Evolutionary conservation across 2,113 vertebrate species (phyloP), one percentile per base, ranked within the genome.

Genomic region (Amphiprion percula): DNA sequence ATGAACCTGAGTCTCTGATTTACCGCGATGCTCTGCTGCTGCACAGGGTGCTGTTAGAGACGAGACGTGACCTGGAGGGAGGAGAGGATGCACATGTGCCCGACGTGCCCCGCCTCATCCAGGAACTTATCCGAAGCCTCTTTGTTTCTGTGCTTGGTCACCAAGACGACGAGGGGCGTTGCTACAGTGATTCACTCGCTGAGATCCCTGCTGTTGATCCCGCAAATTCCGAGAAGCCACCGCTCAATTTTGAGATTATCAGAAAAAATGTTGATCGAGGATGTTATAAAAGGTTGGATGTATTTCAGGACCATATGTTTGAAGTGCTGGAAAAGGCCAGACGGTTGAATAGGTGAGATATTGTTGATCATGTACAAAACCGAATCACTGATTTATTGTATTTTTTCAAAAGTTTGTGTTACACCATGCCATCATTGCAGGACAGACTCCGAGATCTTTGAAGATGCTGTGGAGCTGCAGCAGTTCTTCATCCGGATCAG

Each of bases 251-350:
- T 88, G 98, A 99, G 84, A 97, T 98, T 69, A 97, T 99, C 88
- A 90, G 98, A 66, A 96, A 91, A 61, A 99, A 98, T 46, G 96
- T 99, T 76, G 98, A 99, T 87, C 96, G 94, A 86, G 97, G 96
- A 46, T 94, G 96, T 37, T 99, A 99, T 49, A 96, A 96, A 82
- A 95, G 98, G 69, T 79, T 99, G 60, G 98, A 99, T 37, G 96
- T 99, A 65, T 99, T 99, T 92, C 98, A 99, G 94, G 98, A 99
- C 75, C 97, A 99, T 82, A 99, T 99, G 98, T 99, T 98, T 92
- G 98, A 99, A 90, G 97, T 99, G 59, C 88, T 99, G 80, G 98
- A 99, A 89, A 96, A 99, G 65, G 98, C 98, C 74, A 95, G 98
- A 61, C 94, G 96, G 44, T 94, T 98, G 93, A 98, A 99, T 81